Percentiles rank a stretch among this genome's conserved stretches.
These are phyloP conservation scores for Orthosia gracilis DNA, from an alignment of 2,888 invertebrate species.

Conservation along the genomic window DNA sequence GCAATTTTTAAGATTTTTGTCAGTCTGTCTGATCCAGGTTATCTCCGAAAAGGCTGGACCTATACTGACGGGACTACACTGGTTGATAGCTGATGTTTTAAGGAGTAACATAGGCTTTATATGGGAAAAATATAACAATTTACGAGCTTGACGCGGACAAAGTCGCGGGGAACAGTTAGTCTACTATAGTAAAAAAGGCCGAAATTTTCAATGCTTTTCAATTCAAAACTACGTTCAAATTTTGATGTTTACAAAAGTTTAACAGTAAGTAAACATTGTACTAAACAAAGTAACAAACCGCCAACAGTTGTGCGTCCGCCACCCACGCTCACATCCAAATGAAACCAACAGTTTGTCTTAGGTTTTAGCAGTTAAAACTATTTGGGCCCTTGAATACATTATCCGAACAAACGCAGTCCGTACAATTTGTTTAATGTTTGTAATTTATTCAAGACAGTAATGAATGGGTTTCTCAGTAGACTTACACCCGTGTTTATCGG, in stretches of 20 bases:
- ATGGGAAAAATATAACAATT: too few species aligned
- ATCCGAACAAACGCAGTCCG: conserved; percentile 41
- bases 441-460: conserved; percentile 60
- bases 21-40: too few species aligned
- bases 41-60: too few species aligned
- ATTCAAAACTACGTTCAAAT: background rate
- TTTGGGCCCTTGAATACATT: conserved; percentile 47
- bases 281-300: conserved; percentile 25
- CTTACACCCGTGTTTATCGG: conserved; percentile 59
- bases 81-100: too few species aligned
- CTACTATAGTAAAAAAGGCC: background rate
- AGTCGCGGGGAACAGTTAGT: too few species aligned
- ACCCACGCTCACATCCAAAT: conserved; percentile 35
- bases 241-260: background rate
- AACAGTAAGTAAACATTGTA: conserved; percentile 15
- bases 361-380: conserved; percentile 41
- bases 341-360: conserved; percentile 37
- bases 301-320: conserved; percentile 29
- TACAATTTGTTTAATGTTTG: conserved; percentile 48
- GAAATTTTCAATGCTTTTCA: background rate
- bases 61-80: too few species aligned
- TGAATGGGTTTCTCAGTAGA: conserved; percentile 56
- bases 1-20: too few species aligned
- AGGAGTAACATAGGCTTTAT: too few species aligned
- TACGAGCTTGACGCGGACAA: too few species aligned